Evolutionary conservation across 1,140 invertebrate species (phyloP), one percentile per base, ranked within the genome.

Genomic region (Leptinotarsa texana): DNA sequence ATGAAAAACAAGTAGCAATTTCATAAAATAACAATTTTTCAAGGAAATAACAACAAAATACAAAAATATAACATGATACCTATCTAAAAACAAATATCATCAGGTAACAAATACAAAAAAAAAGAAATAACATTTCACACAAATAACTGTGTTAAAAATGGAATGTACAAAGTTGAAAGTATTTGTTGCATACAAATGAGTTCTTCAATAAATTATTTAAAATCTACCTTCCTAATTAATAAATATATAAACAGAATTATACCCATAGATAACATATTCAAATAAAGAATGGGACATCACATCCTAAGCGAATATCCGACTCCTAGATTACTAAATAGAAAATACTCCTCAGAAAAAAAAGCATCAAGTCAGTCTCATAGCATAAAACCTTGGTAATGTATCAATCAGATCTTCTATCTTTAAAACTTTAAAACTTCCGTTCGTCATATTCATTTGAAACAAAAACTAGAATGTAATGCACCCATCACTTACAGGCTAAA

Each of bases 161-260:
- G 69, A 72, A 65, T 75, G 74, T 75, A 70, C 63, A 71, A 65
- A 49, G 62, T 69, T 70, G 13, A n/a, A 33, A 65, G 62, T 71
- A 72, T 75, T 72, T 75, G 63, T 72, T 70, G 70, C 68, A 75
- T 67, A 57, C 13, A 15, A 72, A 63, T 42, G 27, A 27, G 48
- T 72, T 62, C 69, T 47, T 47, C 33, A 51, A 72, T 67, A 71
- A 69, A 69, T 67, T 47, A 74, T 11, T 61, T 71, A 63, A 75
- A 69, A 75, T 65, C 49, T 63, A 63, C 63, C 49, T 57, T 61
- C 49, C 22, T 74, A 74, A 51, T 51, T 61, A 74, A 74, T 68
- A 74, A 74, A 47, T 47, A 63, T 22, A 74, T 61, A 57, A 74
- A 74, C 22, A 74, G 67, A 27, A 74, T 72, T 63, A 67, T 74